These are phyloP conservation scores for Papilio demoleus DNA, from an alignment of 2,888 invertebrate species.

Conservation along the genomic window DNA sequence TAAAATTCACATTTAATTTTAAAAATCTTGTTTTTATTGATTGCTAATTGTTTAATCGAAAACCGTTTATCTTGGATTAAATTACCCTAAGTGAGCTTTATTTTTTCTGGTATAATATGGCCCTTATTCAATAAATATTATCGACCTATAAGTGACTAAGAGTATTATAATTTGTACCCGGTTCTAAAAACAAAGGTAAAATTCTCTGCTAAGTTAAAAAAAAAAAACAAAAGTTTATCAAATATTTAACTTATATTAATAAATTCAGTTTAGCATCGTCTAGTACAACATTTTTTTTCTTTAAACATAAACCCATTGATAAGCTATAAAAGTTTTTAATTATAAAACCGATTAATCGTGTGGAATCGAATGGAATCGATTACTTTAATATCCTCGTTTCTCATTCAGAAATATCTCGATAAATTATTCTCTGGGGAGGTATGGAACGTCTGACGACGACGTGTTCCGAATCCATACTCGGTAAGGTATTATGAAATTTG, in stretches of 20 bases:
- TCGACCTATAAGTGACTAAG: neutral
- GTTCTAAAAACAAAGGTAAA: too few species aligned
- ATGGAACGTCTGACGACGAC: conserved; percentile 26
- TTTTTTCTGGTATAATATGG: too few species aligned
- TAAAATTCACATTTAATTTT: too few species aligned
- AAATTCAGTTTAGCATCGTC: neutral
- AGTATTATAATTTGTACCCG: too few species aligned
- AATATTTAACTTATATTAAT: neutral
- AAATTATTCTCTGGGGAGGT: conserved; percentile 28
- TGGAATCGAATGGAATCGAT: conserved; percentile 3
- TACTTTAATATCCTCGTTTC: conserved; percentile 1
- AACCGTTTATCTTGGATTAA: too few species aligned
- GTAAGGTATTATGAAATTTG: conserved; percentile 30
- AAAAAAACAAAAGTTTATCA: neutral
- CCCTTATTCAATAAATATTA: neutral
- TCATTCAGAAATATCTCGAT: conserved; percentile 35
- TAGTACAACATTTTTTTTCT: neutral
- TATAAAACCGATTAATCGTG: conserved; percentile 6
- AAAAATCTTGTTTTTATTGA: too few species aligned
- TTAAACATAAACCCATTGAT: neutral
- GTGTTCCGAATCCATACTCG: conserved; percentile 28
- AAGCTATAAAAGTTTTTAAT: neutral
- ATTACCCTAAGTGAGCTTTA: too few species aligned
- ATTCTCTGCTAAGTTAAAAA: too few species aligned
- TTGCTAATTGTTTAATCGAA: too few species aligned